phyloP scores from a whole-genome alignment of 2,113 vertebrate species.

The Elachura formosa region DNA sequence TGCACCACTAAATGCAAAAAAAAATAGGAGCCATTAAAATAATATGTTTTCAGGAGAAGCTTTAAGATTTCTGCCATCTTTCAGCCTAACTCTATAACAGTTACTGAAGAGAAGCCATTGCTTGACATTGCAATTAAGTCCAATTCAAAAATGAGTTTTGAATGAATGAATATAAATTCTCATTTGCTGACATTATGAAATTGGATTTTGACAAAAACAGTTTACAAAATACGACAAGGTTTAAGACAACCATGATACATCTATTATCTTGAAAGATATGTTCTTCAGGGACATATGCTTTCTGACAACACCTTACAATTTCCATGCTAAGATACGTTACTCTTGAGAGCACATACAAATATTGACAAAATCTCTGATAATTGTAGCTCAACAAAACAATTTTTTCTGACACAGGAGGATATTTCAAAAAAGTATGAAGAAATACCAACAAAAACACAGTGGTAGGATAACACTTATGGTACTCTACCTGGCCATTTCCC shows the following conservation, averaged over 20 bases:
- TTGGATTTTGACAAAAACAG: neutral
- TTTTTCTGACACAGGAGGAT: neutral
- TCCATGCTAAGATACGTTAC: neutral
- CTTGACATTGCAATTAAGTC: neutral
- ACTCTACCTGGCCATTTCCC: constrained; percentile 92
- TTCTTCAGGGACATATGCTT: neutral
- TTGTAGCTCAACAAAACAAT: neutral
- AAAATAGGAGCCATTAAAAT: neutral
- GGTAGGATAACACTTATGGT: neutral
- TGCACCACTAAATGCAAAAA: neutral
- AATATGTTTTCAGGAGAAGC: neutral
- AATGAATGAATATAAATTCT: neutral
- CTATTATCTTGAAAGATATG: neutral
- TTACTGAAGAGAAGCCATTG: neutral
- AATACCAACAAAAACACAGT: neutral
- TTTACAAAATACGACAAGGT: neutral
- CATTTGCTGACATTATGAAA: neutral
- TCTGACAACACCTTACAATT: neutral
- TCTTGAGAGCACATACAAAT: neutral
- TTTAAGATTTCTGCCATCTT: neutral
- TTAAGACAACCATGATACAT: neutral
- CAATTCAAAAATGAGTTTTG: neutral
- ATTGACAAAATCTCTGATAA: neutral
- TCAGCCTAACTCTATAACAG: neutral
- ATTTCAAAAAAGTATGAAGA: neutral